Base-by-base conservation (phyloP, 2,113 vertebrate genomes). In the Nannobrachium achirus region DNA sequence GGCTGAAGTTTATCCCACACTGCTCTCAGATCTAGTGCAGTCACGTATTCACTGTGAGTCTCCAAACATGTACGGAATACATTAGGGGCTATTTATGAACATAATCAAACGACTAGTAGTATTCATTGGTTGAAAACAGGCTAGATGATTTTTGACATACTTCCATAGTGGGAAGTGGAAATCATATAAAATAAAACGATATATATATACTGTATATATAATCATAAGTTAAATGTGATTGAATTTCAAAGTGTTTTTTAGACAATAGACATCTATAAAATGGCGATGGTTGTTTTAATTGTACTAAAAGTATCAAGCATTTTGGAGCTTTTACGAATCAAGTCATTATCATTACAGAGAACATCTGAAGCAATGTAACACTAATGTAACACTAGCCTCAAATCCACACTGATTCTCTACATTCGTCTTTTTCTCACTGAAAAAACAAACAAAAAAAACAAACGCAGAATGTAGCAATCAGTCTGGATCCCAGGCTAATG, bases 1-100 rank as follows among this genome's bases (percentile, higher is more conserved):
- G 91, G 91, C 91, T 92, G 89, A 83, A 87, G 85, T 82, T 33
- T 81, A 71, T 74, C 83, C 82, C 82, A 46, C 61, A 81, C 88
- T 92, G 89, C 91, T 92, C 81, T 70, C 79, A 87, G 25, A 33
- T 33, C 73, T 65, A 48, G 82, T 83, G 75, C 76, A 80, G 86
- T 86, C 68, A 44, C 69, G 78, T 65, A 85, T 58, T 89, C 89
- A 91, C 79, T 91, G 83, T 87, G 87, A 90, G 79, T 57, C 56
- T 79, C 71, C 66, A 72, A 86, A 81, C 66, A 50, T 62, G 74
- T 33, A 33, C 25, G 2, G 25, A 4, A 33, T 4, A 33, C 25
- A 33, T 33, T 66, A 48, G 56, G 67, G 78, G 61, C 81, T 82
- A 80, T 73, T 33, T 4, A 33, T 33, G 25, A 82, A 81, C 69